Evolutionary conservation across 2,888 invertebrate species (phyloP).

Genomic region (Oegoconia quadripuncta): DNA sequence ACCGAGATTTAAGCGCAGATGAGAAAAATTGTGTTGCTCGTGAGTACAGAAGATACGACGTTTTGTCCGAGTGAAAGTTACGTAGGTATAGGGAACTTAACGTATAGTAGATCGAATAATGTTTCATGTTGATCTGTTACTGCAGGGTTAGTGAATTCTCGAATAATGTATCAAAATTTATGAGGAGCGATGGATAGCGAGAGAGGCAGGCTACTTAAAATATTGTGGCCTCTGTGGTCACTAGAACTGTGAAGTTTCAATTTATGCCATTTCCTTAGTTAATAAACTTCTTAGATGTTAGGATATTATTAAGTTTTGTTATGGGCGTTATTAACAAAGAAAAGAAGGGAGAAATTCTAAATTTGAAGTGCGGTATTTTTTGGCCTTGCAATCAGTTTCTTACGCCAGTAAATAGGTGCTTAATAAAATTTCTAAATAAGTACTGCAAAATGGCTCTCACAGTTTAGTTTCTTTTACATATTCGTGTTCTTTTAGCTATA

Average conservation of each 20-base stretch:
- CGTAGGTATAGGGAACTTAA: neutral
- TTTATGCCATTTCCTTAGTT: constrained; percentile 42
- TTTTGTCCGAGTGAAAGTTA: neutral
- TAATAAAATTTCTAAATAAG: too few relatives aligned
- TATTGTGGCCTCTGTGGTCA: constrained; percentile 15
- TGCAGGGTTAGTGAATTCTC: constrained; percentile 15
- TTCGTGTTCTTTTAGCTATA: too few relatives aligned
- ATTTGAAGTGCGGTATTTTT: constrained; percentile 10
- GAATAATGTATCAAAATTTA: too few relatives aligned
- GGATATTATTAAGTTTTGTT: constrained; percentile 16
- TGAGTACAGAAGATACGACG: neutral
- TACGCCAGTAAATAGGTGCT: too few relatives aligned
- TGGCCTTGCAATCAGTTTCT: constrained; percentile 21
- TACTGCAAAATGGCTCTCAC: too few relatives aligned
- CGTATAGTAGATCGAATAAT: constrained; percentile 1
- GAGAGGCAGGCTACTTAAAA: constrained; percentile 23
- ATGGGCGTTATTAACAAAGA: constrained; percentile 10
- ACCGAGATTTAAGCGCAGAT: neutral
- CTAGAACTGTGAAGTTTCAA: constrained; percentile 26
- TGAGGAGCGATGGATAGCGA: too few relatives aligned
- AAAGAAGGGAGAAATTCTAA: neutral
- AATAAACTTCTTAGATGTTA: constrained; percentile 19
- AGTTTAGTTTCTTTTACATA: too few relatives aligned
- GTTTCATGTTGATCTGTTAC: constrained; percentile 12
- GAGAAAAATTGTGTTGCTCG: too few relatives aligned